Base-by-base conservation (phyloP, 2,113 vertebrate genomes). In the Pollachius pollachius region DNA sequence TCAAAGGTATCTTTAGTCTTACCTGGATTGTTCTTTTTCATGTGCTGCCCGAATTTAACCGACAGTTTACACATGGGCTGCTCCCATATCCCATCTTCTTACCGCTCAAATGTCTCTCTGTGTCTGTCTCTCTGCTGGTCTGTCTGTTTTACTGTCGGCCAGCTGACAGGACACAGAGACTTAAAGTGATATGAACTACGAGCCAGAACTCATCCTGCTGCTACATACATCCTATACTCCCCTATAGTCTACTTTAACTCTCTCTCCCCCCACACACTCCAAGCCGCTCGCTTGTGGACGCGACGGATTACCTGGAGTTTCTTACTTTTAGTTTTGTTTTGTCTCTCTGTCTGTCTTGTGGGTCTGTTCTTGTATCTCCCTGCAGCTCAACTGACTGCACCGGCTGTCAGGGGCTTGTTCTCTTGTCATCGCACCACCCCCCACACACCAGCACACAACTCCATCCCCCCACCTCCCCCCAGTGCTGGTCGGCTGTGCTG, bases 1-100 rank as follows among this genome's bases (percentile, higher is more conserved):
- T 48, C 7, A 1, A 2, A 48, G 12, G 41, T 9, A 21, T 27
- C 7, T 16, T 58, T 34, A 65, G 15, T 65, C 88, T 75, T 91
- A 92, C 92, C 92, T 90, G 89, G 63, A 2, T 86, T 78, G 71
- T 77, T 86, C 56, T 76, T 87, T 62, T 74, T 89, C 78, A 91
- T 73, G 18, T 92, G 89, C 72, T 88, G 89, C 21, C 80, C 89
- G 54, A 92, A 80, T 88, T 91, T 92, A 75, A 83, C 84, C 37
- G 91, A 91, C 81, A 92, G 89, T 89, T 92, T 93, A 82, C 89
- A 92, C 82, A 92, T 79, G 69, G 69, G 89, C 87, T 75, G 89
- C 82, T 87, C 91, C 91, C 91, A 93, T 92, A 68, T 80, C 87
- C 80, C 73, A 83, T 79, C 79, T 73, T 81, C 62, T 52, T 41